Base-by-base conservation (phyloP, 30 jellyfish, hydroid and myxozoan genomes). In the Turritopsis dohrnii region DNA sequence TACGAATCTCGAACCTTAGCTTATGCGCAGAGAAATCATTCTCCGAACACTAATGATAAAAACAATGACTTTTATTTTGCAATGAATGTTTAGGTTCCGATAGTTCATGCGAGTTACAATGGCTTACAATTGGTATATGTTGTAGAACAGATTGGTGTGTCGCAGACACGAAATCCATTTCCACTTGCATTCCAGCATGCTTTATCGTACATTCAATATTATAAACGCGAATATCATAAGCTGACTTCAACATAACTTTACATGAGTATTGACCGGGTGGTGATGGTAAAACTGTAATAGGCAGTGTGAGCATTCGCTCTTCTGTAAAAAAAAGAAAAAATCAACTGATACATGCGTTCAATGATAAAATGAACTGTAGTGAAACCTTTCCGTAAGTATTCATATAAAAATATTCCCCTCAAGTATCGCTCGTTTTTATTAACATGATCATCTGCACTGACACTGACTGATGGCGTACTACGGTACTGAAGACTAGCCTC, bases 241-340 rank as follows among this genome's bases (percentile, higher is more conserved):
- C 86, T 20, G 96, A 86, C 60, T 84, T 66, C 79, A 94, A 66
- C 16, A 94, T 85, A 13, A 94, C 85, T 75, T 88, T 84, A 71
- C 96, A 85, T 31, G 83, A 88, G 88, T 94, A 94, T 71, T 94
- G 96, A 5, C 99, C 99, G 31, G 96, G 97, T 23, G 89, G 88
- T 25, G 85, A 93, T 66, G 99, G 96, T 52, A 52, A 65, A 41
- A 94, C 79, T 23, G 84, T 66, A 27, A 94, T 88, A 0, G 99
- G 99, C 66, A 94, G 28, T 53, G 66, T 83, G 0, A 94, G 89
- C 3, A 88, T 84, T 72, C 84, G 88, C 52, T 41, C 31, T 29
- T 75, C 96, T 88, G 69, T 16, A 85, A 81, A 26, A 79, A 52
- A 18, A 1, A 17, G 20, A 28, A 41, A 41, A 5, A 5, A 41